A percentile compares a stretch with the other conserved stretches of the same genome.
These are phyloP conservation scores for Mionectes macconnelli DNA, from an alignment of 2,113 vertebrate species.

Conservation along the genomic window DNA sequence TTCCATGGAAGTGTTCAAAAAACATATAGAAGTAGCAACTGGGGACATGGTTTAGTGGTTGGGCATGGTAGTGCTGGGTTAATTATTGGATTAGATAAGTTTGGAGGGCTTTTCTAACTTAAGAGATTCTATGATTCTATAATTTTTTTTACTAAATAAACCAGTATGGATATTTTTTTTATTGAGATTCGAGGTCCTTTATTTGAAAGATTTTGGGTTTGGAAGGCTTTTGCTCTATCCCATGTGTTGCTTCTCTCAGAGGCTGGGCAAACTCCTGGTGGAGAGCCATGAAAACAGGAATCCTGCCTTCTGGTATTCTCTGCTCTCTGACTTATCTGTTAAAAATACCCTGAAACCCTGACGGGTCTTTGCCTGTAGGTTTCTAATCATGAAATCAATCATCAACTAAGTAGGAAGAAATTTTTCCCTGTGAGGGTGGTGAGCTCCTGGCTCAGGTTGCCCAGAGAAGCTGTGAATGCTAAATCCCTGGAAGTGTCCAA, in stretches of 20 bases:
- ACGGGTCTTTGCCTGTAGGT: not conserved
- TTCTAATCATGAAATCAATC: not conserved
- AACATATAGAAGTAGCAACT: rapidly evolving
- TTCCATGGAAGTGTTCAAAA: not conserved
- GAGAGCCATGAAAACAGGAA: not conserved
- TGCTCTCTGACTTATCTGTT: not conserved
- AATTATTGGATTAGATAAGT: not conserved
- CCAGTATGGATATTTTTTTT: not conserved
- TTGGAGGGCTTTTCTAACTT: not conserved
- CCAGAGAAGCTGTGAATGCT: not conserved
- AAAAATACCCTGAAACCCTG: not conserved
- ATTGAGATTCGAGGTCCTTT: not conserved
- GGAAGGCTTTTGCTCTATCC: not conserved
- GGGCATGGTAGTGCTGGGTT: not conserved
- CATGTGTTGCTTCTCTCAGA: not conserved
- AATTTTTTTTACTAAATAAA: not conserved
- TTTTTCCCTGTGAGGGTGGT: rapidly evolving
- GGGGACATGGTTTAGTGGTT: not conserved
- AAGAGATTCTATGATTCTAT: not conserved
- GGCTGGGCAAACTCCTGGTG: not conserved
- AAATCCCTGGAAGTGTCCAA: not conserved
- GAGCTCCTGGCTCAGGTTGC: rapidly evolving
- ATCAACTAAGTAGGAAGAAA: not conserved
- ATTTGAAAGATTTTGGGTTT: not conserved
- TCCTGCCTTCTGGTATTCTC: not conserved